phyloP scores from a whole-genome alignment of 2,113 vertebrate species.

The Ammospiza nelsoni region DNA sequence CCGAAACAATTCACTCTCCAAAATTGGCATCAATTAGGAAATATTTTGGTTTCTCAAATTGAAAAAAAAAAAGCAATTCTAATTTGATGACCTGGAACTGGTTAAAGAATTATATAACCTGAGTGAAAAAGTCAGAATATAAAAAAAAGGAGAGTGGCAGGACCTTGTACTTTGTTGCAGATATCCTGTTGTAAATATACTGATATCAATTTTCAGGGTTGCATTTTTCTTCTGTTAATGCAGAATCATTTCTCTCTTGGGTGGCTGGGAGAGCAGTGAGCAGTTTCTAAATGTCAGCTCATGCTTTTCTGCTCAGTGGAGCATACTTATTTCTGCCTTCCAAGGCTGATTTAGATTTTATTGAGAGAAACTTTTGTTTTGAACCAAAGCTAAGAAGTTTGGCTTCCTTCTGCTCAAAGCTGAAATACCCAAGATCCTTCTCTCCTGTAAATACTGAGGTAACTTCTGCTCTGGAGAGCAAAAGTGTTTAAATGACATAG shows the following conservation, averaged over 20 bases:
- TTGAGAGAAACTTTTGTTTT: constrained; percentile 25
- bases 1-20: neutral
- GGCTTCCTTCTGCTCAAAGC: neutral
- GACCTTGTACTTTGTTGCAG: neutral
- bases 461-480: neutral
- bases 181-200: neutral
- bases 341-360: constrained; percentile 44
- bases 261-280: neutral
- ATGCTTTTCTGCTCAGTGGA: neutral
- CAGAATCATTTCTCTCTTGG: constrained; percentile 33
- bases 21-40: neutral
- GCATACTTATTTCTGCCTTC: constrained; percentile 7
- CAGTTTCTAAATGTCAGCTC: constrained; percentile 25
- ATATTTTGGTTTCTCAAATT: neutral
- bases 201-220: neutral
- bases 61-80: neutral
- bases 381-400: constrained; percentile 18
- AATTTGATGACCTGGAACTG: neutral
- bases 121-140: neutral
- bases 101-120: neutral
- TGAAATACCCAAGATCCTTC: neutral
- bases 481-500: neutral
- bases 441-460: neutral
- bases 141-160: neutral
- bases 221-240: neutral